These are phyloP conservation scores for Thaumatotibia leucotreta DNA, from an alignment of 1,140 invertebrate species.

Conservation along the genomic window DNA sequence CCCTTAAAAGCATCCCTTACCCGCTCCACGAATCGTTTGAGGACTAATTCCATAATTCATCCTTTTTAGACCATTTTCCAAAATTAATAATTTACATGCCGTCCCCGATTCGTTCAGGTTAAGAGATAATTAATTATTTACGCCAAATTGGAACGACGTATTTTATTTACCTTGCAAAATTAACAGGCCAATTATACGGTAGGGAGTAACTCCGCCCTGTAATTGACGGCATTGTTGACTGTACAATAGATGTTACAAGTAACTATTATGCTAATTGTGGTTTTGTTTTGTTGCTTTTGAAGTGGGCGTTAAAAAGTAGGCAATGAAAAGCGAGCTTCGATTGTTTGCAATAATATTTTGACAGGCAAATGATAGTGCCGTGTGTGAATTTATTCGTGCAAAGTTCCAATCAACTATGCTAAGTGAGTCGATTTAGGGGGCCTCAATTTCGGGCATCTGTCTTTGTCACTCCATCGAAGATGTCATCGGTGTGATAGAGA, in stretches of 20 bases:
- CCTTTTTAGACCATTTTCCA: constrained; percentile 64
- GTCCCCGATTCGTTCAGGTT: constrained; percentile 57
- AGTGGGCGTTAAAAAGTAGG: constrained; percentile 42
- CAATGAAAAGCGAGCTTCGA: constrained; percentile 42
- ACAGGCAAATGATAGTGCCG: constrained; percentile 65
- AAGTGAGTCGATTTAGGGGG: constrained; percentile 22
- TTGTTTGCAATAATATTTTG: constrained; percentile 75
- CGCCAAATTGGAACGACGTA: constrained; percentile 9
- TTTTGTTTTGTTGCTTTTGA: constrained; percentile 68
- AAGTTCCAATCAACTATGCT: background rate
- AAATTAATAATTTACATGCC: constrained; percentile 64
- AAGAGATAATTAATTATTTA: constrained; percentile 43
- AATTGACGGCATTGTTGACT: constrained; percentile 23
- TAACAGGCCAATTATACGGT: constrained; percentile 4
- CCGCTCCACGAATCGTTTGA: constrained; percentile 57
- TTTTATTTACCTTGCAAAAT: constrained; percentile 28
- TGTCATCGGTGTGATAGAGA: too few species aligned
- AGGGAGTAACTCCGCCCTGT: background rate
- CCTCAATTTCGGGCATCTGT: constrained; percentile 19
- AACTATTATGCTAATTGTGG: constrained; percentile 74
- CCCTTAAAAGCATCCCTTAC: constrained; percentile 57
- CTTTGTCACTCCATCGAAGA: too few species aligned
- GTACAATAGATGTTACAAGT: constrained; percentile 46
- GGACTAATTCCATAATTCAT: constrained; percentile 70
- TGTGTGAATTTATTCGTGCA: constrained; percentile 51